Evolutionary conservation across 2,113 vertebrate genomes (phyloP).

Genomic region (Callopanchax toddi): DNA sequence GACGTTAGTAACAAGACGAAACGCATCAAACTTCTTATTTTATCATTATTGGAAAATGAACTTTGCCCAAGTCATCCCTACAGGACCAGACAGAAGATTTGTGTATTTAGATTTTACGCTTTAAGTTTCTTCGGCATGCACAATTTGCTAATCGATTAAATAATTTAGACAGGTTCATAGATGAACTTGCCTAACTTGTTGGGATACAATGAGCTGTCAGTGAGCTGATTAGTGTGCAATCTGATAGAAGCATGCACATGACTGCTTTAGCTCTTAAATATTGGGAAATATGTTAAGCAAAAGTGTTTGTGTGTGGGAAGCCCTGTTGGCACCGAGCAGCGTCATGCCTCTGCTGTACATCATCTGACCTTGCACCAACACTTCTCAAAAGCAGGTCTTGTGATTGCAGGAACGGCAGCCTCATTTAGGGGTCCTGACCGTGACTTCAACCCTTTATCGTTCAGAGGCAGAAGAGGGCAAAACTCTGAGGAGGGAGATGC

Average conservation of each 20-base stretch:
- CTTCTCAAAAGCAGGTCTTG: slow-evolving; percentile 53
- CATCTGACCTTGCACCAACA: slow-evolving; percentile 60
- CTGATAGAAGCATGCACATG: slow-evolving; percentile 52
- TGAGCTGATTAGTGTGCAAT: slow-evolving; percentile 41
- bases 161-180: slow-evolving; percentile 24
- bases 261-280: slow-evolving; percentile 41
- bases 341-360: slow-evolving; percentile 58
- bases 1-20: slow-evolving; percentile 1
- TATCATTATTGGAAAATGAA: background rate
- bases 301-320: slow-evolving; percentile 19
- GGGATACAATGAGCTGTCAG: slow-evolving; percentile 45
- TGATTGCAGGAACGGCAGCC: slow-evolving; percentile 57
- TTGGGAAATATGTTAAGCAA: slow-evolving; percentile 25
- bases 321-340: slow-evolving; percentile 44
- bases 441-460: slow-evolving; percentile 72
- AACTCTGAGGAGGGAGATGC: slow-evolving; percentile 41
- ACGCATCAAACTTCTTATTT: background rate
- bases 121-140: too few relatives aligned
- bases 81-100: slow-evolving; percentile 1
- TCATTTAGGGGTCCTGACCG: slow-evolving; percentile 67
- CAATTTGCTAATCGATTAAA: slow-evolving; percentile 23
- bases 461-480: slow-evolving; percentile 48
- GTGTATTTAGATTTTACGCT: background rate
- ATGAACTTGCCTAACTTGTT: slow-evolving; percentile 27
- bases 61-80: background rate